Evolutionary conservation across 2,113 vertebrate species (phyloP), one percentile per base, ranked within the genome.

Genomic region (Chunga burmeisteri): DNA sequence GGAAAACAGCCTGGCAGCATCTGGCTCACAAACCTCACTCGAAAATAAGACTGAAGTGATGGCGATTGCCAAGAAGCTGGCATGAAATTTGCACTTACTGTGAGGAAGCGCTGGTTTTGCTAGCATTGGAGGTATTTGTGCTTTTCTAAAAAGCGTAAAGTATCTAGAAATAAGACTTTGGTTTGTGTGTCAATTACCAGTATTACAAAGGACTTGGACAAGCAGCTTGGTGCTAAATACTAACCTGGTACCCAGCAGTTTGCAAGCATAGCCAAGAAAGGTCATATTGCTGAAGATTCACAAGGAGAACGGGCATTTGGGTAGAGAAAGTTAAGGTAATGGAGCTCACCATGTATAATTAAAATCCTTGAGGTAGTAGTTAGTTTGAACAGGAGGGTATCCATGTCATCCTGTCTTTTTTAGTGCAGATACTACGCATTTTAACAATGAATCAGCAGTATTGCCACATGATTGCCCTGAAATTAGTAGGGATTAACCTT

Each of bases 401-500:
- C 94, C 46, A 3, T 62, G 86, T 59, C 95, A 78, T 10, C 63
- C 63, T 91, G 10, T 26, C 67, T 36, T 30, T 53, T 40, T n/a
- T 16, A 2, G 50, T 27, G 74, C 93, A 27, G 19, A 70, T 7
- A 72, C 68, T 9, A 18, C 0, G 95, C 92, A 3, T 88, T 83
- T 88, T 23, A 73, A 71, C 77, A 63, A 75, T 91, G 95, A 96
- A 94, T 96, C 90, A 96, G 94, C 94, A 90, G 8, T 81, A 90
- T 78, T 93, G 92, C 86, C 86, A 87, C 94, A 93, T 44, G 85
- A 90, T 83, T 93, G 91, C 88, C 90, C 88, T 18, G 88, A 61
- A 86, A 80, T 96, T 63, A 86, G 93, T 6, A 20, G 71, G 93
- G 90, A 96, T 96, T 96, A 94, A 93, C 88, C 92, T 78, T 50